phyloP scores from a whole-genome alignment of 1,140 invertebrate genomes.

The Calliphora vicina region DNA sequence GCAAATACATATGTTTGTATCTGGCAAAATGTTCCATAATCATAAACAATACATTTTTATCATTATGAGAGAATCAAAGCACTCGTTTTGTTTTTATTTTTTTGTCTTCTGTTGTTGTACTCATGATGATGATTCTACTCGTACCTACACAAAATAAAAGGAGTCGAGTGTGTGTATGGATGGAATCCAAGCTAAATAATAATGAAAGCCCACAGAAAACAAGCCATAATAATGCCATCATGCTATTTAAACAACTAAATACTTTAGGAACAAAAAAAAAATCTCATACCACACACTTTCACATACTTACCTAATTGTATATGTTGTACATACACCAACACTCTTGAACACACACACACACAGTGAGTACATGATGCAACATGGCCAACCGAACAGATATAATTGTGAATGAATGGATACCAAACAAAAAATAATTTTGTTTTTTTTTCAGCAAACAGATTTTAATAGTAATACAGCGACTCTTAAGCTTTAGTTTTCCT shows the following conservation, averaged over 20 bases:
- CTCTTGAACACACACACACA: not conserved
- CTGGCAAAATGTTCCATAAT: not conserved
- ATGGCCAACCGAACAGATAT: too few species aligned
- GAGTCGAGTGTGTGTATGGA: not conserved
- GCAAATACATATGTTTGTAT: not conserved
- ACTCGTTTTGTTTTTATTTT: not conserved
- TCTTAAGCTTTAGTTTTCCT: too few species aligned
- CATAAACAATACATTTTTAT: not conserved
- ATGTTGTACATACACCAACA: not conserved
- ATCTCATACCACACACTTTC: not conserved
- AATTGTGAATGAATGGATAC: too few species aligned
- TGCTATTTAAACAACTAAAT: not conserved
- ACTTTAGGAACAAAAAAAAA: not conserved
- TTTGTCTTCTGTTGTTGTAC: not conserved
- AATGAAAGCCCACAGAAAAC: not conserved
- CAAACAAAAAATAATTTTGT: too few species aligned
- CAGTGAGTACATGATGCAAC: too few species aligned
- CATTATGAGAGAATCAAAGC: slow-evolving; percentile 5
- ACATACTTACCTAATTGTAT: not conserved
- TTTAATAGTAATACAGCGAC: too few species aligned
- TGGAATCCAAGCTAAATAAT: not conserved
- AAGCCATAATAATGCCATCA: not conserved
- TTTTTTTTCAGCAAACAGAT: too few species aligned
- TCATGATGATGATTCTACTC: too few species aligned
- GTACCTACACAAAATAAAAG: too few species aligned